Evolutionary conservation across 2,113 vertebrate species (phyloP), one percentile per base, ranked within the genome.

Genomic region (Fregetta grallaria): DNA sequence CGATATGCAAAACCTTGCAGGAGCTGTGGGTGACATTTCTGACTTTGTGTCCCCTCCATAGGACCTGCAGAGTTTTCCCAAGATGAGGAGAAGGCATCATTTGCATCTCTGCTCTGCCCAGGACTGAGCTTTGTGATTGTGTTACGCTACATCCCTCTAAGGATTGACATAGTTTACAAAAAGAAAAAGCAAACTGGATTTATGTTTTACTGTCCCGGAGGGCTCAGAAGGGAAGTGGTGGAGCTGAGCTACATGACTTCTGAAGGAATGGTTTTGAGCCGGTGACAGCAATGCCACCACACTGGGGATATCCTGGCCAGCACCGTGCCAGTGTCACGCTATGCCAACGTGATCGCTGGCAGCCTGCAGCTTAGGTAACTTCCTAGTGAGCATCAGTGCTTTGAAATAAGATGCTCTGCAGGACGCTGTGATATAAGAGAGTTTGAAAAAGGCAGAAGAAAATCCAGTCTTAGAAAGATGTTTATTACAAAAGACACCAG

Each of bases 381-480:
- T 92, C 74, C 70, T 82, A 38, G 74, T 50, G 65, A 78, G 50
- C 44, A 26, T 29, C 0, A 0, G 50, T 82, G 52, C 81, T 90
- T 90, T 68, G 74, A 92, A 78, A 75, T 63, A 92, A 90, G 56
- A 45, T 52, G 20, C 12, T 93, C 66, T 68, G 70, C 82, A 73
- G 70, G 62, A 59, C 21, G 14, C 47, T 23, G 19, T 30, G 29
- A 27, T 47, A 12, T 17, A 74, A 45, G 65, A 70, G 40, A 55
- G 17, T 27, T 55, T 15, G 47, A 10, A 82, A 92, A 50, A 86
- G 47, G 58, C 78, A 92, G 52, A 63, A 29, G 71, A 59, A 87
- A 86, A 76, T 44, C 7, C 23, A 61, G 67, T 25, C 29, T 73
- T 56, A 52, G 34, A 72, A 79, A 19, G 17, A 32, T 25, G 13